A percentile compares a stretch with the other conserved stretches of the same genome.
Evolutionary conservation across 2,888 invertebrate species (phyloP).

Genomic region (Aelia acuminata): DNA sequence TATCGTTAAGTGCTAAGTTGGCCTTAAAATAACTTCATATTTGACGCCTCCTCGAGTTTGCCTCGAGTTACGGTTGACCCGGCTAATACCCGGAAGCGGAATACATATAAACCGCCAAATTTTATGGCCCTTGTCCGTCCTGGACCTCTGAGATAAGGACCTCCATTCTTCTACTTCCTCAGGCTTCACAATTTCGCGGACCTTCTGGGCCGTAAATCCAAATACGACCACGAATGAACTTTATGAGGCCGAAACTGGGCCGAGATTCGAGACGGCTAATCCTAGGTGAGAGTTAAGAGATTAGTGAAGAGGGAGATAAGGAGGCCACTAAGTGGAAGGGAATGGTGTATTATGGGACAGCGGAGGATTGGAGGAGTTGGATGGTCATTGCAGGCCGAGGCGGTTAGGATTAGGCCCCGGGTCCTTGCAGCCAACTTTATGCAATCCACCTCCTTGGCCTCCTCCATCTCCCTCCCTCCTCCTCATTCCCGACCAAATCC

Average conservation of each 20-base stretch:
- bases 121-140: background rate
- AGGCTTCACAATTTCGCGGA: background rate
- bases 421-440: conserved; percentile 38
- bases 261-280: conserved; percentile 6
- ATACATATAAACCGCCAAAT: background rate
- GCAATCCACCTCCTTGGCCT: conserved; percentile 29
- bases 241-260: conserved; percentile 18
- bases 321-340: conserved; percentile 23
- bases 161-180: conserved; percentile 13
- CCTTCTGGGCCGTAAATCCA: conserved; percentile 28
- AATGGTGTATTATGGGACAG: conserved; percentile 13
- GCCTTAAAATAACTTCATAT: too few species aligned
- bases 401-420: conserved; percentile 17
- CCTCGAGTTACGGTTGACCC: background rate
- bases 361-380: conserved; percentile 49
- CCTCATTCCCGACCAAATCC: conserved; percentile 9
- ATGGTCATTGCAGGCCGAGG: conserved; percentile 17
- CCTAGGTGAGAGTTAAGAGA: conserved; percentile 27
- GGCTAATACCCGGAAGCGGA: background rate
- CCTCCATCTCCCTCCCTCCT: too few species aligned
- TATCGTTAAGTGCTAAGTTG: too few species aligned
- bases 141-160: conserved; percentile 6
- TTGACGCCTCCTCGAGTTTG: background rate
- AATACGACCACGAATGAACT: background rate
- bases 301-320: conserved; percentile 37